Base-by-base conservation (phyloP, 2,797 vertebrate species). In the Protonibea diacanthus region DNA sequence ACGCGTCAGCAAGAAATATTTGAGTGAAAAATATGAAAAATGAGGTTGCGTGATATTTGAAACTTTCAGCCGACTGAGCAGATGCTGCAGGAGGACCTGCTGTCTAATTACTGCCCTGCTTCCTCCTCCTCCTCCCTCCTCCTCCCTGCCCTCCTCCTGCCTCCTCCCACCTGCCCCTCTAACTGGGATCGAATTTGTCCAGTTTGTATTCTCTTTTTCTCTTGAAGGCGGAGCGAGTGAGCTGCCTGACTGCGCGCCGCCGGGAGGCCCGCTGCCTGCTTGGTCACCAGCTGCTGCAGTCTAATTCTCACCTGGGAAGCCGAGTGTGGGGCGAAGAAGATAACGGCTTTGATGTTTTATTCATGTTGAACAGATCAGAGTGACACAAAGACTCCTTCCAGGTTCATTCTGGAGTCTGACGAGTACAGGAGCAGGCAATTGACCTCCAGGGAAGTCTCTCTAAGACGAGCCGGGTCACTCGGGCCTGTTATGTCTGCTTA, bases 331-430 rank as follows among this genome's bases (percentile, higher is more conserved):
- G 71, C 17, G 62, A 8, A 8, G 0, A 9, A 73, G 86, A 86
- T 71, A 77, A 83, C 61, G 1, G 76, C 85, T 76, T 56, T 71
- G 74, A 90, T 90, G 90, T 90, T 90, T 92, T 87, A 92, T 91
- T 92, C 89, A 91, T 86, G 78, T 0, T 0, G 3, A 65, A 15
- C 52, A 51, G 70, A 87, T 80, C 38, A 52, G 58, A 82, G 75
- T 13, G 66, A 80, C 76, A 71, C 48, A 44, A n/a, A 67, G 63
- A 58, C 70, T 71, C 25, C 75, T 76, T 78, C 81, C 72, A 76
- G 81, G 42, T 74, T 75, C 79, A 49, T 72, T 59, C 47, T 51
- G 56, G 42, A 83, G 81, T 69, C 80, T 66, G 78, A 82, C 5
- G 42, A n/a, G n/a, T n/a, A n/a, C 78, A n/a, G 10, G 15, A 70